phyloP scores from a whole-genome alignment of 2,888 invertebrate genomes.

The Oligia strigilis region DNA sequence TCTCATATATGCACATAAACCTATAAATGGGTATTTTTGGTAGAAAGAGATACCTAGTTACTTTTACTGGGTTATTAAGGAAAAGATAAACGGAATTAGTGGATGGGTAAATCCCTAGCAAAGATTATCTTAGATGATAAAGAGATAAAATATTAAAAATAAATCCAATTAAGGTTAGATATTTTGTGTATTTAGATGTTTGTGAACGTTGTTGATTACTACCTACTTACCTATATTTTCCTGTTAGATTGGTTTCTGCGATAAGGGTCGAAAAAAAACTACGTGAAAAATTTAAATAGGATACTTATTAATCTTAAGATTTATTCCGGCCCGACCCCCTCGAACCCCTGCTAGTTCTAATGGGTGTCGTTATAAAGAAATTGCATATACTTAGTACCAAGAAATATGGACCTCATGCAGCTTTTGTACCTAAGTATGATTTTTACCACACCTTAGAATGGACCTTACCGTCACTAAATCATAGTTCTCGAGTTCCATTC shows the following conservation, averaged over 20 bases:
- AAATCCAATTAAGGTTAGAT: neutral
- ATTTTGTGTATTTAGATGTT: neutral
- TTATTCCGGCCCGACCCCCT: too few relatives aligned
- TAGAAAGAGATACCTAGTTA: neutral
- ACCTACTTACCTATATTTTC: neutral
- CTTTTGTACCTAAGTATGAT: too few relatives aligned
- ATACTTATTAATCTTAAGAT: too few relatives aligned
- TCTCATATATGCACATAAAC: too few relatives aligned
- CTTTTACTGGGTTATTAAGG: neutral
- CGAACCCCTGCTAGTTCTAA: too few relatives aligned
- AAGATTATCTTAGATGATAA: neutral
- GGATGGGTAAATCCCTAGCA: neutral
- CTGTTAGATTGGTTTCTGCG: neutral
- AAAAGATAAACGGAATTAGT: neutral
- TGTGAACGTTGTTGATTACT: neutral
- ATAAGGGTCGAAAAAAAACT: neutral
- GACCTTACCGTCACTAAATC: too few relatives aligned
- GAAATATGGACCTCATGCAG: too few relatives aligned
- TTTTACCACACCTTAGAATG: too few relatives aligned
- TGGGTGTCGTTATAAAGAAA: too few relatives aligned
- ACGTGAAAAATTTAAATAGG: too few relatives aligned
- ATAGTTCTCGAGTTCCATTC: neutral
- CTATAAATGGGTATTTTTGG: neutral
- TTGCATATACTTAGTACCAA: too few relatives aligned
- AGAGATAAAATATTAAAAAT: neutral